Evolutionary conservation across 1,140 invertebrate species (phyloP).

Genomic region (Drosophila ficusphila): DNA sequence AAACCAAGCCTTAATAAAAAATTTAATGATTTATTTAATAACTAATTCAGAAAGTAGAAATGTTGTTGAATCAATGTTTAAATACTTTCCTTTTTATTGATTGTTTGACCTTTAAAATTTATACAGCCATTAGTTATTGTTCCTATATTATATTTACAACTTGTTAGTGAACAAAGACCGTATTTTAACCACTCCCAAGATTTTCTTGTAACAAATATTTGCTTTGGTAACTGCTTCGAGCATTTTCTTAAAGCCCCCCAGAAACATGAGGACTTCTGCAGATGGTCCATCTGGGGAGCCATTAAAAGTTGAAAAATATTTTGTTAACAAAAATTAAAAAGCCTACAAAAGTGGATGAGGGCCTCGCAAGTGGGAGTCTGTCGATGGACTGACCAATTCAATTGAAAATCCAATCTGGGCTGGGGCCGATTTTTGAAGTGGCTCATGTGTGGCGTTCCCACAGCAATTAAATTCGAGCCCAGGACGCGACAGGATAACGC

Average conservation of each 20-base stretch:
- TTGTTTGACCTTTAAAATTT: too few relatives aligned
- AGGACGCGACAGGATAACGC: slow-evolving; percentile 67
- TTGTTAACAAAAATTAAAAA: slow-evolving; percentile 68
- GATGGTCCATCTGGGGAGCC: slow-evolving; percentile 49
- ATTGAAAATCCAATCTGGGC: slow-evolving; percentile 80
- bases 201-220: not conserved
- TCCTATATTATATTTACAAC: too few relatives aligned
- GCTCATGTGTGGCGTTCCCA: slow-evolving; percentile 78
- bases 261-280: slow-evolving; percentile 1
- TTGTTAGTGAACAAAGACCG: too few relatives aligned
- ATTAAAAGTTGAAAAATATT: slow-evolving; percentile 79
- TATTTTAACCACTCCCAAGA: too few relatives aligned
- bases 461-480: slow-evolving; percentile 78
- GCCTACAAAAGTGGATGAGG: slow-evolving; percentile 13
- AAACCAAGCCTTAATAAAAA: too few relatives aligned
- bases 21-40: too few relatives aligned
- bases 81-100: too few relatives aligned
- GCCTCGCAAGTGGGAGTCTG: slow-evolving; percentile 7
- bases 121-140: too few relatives aligned
- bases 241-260: not conserved
- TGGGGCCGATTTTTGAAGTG: slow-evolving; percentile 59
- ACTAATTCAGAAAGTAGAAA: too few relatives aligned
- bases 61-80: too few relatives aligned
- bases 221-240: not conserved
- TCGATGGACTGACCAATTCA: slow-evolving; percentile 60